phyloP scores from a whole-genome alignment of 53 echinoderm and acorn worm species.

The Apostichopus leukothele region DNA sequence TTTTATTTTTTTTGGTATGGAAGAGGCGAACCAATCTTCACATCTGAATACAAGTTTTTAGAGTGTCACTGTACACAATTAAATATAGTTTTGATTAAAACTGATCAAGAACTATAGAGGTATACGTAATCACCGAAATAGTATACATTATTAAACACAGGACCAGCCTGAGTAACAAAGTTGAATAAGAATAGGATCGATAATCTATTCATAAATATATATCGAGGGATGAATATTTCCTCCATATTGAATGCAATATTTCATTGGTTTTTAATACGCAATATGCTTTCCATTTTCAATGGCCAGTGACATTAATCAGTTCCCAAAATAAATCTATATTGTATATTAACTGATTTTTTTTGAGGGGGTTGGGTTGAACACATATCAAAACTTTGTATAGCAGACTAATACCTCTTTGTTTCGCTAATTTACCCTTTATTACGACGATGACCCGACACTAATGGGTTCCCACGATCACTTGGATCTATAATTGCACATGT shows the following conservation, averaged over 20 bases:
- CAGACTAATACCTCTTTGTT: no score
- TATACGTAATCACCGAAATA: slow-evolving; percentile 4
- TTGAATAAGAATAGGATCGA: not conserved
- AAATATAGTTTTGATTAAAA: no score
- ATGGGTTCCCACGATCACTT: not conserved
- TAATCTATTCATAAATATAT: slow-evolving; percentile 7
- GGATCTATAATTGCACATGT: not conserved
- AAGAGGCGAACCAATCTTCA: not conserved
- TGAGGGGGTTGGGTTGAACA: no score
- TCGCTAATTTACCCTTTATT: not conserved
- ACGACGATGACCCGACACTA: not conserved
- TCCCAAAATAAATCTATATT: not conserved
- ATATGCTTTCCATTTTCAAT: not conserved
- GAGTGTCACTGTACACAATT: not conserved
- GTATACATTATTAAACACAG: not conserved
- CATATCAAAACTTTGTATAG: no score
- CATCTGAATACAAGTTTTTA: slow-evolving; percentile 17
- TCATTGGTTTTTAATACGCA: not conserved
- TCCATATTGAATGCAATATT: slow-evolving; percentile 10
- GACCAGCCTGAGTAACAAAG: slow-evolving; percentile 24
- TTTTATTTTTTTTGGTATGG: not conserved
- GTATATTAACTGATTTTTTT: not conserved
- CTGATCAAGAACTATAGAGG: not conserved
- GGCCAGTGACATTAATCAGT: not conserved
- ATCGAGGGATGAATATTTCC: slow-evolving; percentile 3